Conservation (phyloP, 2,888 invertebrate species). For the Hypomecis atomaria region DNA sequence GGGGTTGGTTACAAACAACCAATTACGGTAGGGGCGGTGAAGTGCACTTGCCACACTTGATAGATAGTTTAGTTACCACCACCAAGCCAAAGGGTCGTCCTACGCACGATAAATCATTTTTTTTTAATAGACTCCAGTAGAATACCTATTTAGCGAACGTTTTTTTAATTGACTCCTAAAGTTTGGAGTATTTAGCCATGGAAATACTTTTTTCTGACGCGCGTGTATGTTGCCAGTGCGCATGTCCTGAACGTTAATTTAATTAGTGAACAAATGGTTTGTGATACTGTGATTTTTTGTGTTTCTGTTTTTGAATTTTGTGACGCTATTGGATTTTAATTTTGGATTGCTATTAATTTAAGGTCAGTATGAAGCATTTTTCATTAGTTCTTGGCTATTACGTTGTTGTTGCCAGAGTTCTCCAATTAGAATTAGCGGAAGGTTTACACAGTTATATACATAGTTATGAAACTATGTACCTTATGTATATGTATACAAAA, state of each 20-base stretch:
- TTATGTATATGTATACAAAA: no score
- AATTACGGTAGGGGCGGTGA: slow-evolving; percentile 79
- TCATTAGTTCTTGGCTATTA: background rate
- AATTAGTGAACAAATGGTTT: slow-evolving; percentile 72
- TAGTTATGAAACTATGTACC: background rate
- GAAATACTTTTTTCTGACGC: slow-evolving; percentile 47
- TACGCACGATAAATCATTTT: slow-evolving; percentile 31
- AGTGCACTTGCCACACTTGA: slow-evolving; percentile 73
- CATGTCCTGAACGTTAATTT: slow-evolving; percentile 74
- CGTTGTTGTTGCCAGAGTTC: slow-evolving; percentile 19
- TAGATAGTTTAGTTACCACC: slow-evolving; percentile 80
- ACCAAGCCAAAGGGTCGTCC: slow-evolving; percentile 70
- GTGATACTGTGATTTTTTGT: slow-evolving; percentile 74
- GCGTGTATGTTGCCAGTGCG: slow-evolving; percentile 67
- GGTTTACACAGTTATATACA: background rate
- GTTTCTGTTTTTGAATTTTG: slow-evolving; percentile 53
- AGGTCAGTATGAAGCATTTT: slow-evolving; percentile 53
- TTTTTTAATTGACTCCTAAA: background rate
- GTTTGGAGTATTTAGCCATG: slow-evolving; percentile 6
- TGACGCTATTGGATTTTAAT: slow-evolving; percentile 51
- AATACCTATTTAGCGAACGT: background rate
- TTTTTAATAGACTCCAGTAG: background rate
- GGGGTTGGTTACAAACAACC: slow-evolving; percentile 84
- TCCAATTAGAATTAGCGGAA: slow-evolving; percentile 23
- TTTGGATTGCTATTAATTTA: slow-evolving; percentile 51